Evolutionary conservation across 2,113 vertebrate genomes (phyloP), one percentile per base, ranked within the genome.

Genomic region (Vanacampus margaritifer): DNA sequence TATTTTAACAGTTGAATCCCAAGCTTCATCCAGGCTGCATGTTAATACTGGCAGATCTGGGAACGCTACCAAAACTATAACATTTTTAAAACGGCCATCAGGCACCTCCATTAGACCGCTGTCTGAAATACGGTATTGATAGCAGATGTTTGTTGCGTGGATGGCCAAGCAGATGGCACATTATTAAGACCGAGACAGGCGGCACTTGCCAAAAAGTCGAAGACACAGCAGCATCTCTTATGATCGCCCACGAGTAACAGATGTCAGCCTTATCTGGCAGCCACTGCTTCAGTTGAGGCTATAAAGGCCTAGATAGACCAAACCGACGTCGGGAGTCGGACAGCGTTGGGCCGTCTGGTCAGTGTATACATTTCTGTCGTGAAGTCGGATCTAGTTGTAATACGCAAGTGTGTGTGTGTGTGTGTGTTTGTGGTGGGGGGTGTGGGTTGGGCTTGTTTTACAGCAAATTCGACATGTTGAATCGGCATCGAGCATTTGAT

Each of bases 191-290:
- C 59, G 58, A 69, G 71, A 78, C 32, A 8, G 62, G 65, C 12
- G n/a, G 11, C 53, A 72, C 72, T 79, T 81, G 76, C 81, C 75
- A 81, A 74, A 58, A 58, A 67, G 39, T 70, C 57, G 39, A 63
- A 71, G 24, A 71, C 64, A 72, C 48, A 71, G 48, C 56, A 64
- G 64, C 82, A 83, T 73, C 76, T 83, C 74, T 59, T 73, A n/a
- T 46, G 60, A 82, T 63, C 50, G 53, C 65, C 67, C 57, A 68
- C 26, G 62, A 78, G 60, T 69, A 86, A 73, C 87, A 88, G 81
- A 89, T 83, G 83, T 77, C 78, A 67, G 67, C 73, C 63, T 83
- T 90, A 89, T 87, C 85, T 78, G 64, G 41, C 5, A 35, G 58
- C 41, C 61, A 63, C 72, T 79, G 68, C 58, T 79, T 79, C 71